phyloP scores from a whole-genome alignment of 2,113 vertebrate genomes.

The Perca fluviatilis region DNA sequence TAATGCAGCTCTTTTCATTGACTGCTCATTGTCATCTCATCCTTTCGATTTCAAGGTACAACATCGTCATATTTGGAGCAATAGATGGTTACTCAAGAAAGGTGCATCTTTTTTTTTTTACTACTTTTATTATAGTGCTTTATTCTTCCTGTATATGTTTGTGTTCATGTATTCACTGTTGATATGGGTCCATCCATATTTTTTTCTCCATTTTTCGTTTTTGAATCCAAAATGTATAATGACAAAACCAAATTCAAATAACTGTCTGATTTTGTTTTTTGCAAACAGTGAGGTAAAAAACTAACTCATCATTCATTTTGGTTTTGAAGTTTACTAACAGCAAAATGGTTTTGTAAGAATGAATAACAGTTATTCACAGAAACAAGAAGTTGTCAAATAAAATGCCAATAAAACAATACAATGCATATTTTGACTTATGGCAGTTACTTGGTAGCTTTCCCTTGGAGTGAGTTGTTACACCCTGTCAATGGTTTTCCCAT shows the following conservation, averaged over 20 bases:
- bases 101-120: not conserved
- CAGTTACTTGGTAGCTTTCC: not conserved
- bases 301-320: too few species aligned
- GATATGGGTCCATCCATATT: not conserved
- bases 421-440: not conserved
- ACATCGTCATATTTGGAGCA: slow-evolving; percentile 20
- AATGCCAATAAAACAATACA: not conserved
- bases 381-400: not conserved
- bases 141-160: slow-evolving; percentile 1
- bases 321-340: not conserved
- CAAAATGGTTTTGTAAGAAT: not conserved
- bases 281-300: too few species aligned
- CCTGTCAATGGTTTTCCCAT: slow-evolving; percentile 7
- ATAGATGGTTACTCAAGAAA: slow-evolving; percentile 21
- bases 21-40: not conserved
- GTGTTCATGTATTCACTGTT: slow-evolving; percentile 15
- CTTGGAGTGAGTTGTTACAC: not conserved
- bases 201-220: too few species aligned
- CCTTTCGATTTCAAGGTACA: slow-evolving; percentile 13
- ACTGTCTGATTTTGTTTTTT: too few species aligned
- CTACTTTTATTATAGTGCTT: slow-evolving; percentile 16
- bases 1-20: too few species aligned
- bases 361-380: not conserved
- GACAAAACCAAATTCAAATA: too few species aligned
- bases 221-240: too few species aligned